Conservation (phyloP, 2,113 vertebrate genomes). For the Anolis carolinensis region DNA sequence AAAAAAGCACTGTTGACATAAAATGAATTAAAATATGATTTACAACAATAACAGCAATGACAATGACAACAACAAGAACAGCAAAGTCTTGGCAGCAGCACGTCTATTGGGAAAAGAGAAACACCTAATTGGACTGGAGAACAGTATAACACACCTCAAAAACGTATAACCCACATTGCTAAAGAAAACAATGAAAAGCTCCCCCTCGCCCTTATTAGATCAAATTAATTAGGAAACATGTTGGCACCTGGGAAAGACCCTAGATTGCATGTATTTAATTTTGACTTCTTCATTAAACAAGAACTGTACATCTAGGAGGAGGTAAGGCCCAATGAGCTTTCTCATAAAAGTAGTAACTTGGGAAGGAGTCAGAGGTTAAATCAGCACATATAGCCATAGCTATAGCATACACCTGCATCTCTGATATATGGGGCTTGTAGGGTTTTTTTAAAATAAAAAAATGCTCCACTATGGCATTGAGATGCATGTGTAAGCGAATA, state of each 20-base stretch:
- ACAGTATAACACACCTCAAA: not conserved
- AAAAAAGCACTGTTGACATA: not conserved
- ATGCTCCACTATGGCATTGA: not conserved
- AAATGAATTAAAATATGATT: conserved; percentile 24
- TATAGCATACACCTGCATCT: not conserved
- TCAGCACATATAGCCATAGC: not conserved
- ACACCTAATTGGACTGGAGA: not conserved
- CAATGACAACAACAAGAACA: not conserved
- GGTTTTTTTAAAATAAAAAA: not conserved
- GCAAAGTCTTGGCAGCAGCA: not conserved
- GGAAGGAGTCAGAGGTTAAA: not conserved
- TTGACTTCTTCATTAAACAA: not conserved
- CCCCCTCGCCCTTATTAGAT: not conserved
- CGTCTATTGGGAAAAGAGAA: not conserved
- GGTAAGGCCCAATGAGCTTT: not conserved
- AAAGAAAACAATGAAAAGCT: not conserved
- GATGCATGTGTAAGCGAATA: not conserved
- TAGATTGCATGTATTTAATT: not conserved
- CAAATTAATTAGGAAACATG: not conserved
- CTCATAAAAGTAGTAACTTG: not conserved
- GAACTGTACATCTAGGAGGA: not conserved
- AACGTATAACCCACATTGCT: not conserved
- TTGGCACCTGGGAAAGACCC: not conserved
- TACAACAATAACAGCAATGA: conserved; percentile 7
- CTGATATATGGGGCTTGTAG: not conserved